These are phyloP conservation scores for Heterocephalus glaber DNA, from an alignment of 2,113 vertebrate genomes.

Conservation along the genomic window DNA sequence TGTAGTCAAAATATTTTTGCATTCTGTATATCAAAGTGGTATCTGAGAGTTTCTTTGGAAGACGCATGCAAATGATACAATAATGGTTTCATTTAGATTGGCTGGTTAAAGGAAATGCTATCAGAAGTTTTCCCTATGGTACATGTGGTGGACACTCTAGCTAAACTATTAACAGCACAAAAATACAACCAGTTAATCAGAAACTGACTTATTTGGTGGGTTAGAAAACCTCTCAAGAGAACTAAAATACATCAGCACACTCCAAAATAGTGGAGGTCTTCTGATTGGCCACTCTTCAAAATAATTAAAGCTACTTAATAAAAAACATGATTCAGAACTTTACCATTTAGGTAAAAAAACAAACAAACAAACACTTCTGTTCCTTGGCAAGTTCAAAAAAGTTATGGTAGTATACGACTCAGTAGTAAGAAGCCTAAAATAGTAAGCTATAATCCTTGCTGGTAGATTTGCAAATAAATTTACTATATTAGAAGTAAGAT, in stretches of 20 bases:
- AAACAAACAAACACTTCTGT: slow-evolving; percentile 57
- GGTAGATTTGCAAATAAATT: slow-evolving; percentile 71
- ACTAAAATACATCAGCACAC: not conserved
- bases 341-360: slow-evolving; percentile 45
- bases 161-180: not conserved
- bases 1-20: not conserved
- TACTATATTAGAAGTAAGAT: slow-evolving; percentile 75
- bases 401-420: slow-evolving; percentile 6
- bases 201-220: not conserved
- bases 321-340: slow-evolving; percentile 24
- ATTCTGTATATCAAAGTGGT: not conserved
- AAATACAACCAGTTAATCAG: slow-evolving; percentile 34
- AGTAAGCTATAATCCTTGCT: slow-evolving; percentile 63
- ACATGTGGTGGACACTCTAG: not conserved
- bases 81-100: slow-evolving; percentile 2
- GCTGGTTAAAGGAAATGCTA: slow-evolving; percentile 7
- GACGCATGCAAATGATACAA: not conserved
- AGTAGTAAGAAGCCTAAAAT: slow-evolving; percentile 60
- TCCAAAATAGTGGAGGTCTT: slow-evolving; percentile 1
- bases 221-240: not conserved
- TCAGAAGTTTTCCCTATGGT: not conserved
- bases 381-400: slow-evolving; percentile 28
- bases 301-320: slow-evolving; percentile 43
- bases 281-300: slow-evolving; percentile 35
- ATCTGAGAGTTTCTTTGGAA: not conserved